Conservation (phyloP, 64 coral and sea anemone genomes). For the Cladopsammia gracilis region DNA sequence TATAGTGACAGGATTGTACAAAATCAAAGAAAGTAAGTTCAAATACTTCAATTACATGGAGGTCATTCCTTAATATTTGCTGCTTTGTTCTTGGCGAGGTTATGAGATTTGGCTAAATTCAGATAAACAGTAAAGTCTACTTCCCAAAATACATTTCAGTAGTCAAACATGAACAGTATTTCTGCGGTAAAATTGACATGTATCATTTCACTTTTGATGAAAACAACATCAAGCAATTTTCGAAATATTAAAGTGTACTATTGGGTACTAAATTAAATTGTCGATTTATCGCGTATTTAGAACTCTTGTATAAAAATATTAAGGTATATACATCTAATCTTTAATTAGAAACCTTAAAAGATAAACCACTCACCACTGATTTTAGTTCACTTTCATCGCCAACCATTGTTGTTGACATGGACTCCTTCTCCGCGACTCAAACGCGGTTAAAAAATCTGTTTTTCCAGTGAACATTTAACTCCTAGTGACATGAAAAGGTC, state of each 20-base stretch:
- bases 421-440: neutral
- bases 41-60: too few species aligned
- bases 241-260: neutral
- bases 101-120: too few species aligned
- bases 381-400: constrained; percentile 22
- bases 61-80: too few species aligned
- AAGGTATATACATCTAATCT: neutral
- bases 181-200: neutral
- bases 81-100: too few species aligned
- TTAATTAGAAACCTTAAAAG: neutral
- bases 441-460: neutral
- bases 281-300: neutral
- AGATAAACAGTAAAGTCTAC: neutral
- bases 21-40: too few species aligned
- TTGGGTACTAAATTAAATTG: neutral
- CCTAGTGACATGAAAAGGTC: neutral
- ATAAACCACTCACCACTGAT: neutral
- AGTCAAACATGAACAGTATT: neutral
- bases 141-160: neutral
- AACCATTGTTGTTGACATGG: constrained; percentile 39
- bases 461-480: neutral
- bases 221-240: neutral
- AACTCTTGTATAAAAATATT: neutral
- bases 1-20: too few species aligned
- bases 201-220: constrained; percentile 4